Base-by-base conservation (phyloP, 2,888 invertebrate species). In the Apomyelois bistriatella region DNA sequence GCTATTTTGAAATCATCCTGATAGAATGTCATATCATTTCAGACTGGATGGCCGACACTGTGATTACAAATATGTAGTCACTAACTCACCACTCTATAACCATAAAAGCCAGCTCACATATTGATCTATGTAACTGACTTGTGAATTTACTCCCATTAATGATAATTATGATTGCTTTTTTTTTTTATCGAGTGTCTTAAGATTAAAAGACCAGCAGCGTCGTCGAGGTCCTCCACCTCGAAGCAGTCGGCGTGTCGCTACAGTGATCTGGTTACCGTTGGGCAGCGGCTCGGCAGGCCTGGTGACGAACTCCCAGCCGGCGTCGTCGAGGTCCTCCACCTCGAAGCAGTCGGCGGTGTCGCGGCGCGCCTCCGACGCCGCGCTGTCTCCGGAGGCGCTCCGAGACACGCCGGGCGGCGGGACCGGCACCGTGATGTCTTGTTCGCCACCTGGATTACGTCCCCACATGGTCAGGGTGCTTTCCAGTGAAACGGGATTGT, bases 271-370 rank as follows among this genome's bases (percentile, higher is more conserved):
- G n/a, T n/a, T 65, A 88, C 89, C 89, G 56, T 77, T 78, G 53
- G 88, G 87, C 66, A 88, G 69, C 9, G 89, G 85, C 48, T 82
- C 84, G 0, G 88, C 89, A 12, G 87, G 87, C 1, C 82, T 61
- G 49, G 69, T 74, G 60, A 90, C 76, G 68, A 90, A 78, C 81
- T 90, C 91, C 90, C 90, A 91, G 66, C 85, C 88, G 36, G 82
- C 69, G 69, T 90, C 90, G 68, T 86, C 90, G 36, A 90, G 68
- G 76, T 90, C 91, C 70, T 90, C 90, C 28, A 90, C 79, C 80
- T 91, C 90, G 72, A 82, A 83, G 79, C 91, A 91, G 82, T 90
- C 91, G 52, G 83, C 84, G n/a, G 86, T 83, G 67, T 90, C 88
- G n/a, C 81, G 66, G 60, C 62, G 80, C 55, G 3, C 15, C 40